phyloP scores from a whole-genome alignment of 2,113 vertebrate genomes.

The Mastomys natalensis region DNA sequence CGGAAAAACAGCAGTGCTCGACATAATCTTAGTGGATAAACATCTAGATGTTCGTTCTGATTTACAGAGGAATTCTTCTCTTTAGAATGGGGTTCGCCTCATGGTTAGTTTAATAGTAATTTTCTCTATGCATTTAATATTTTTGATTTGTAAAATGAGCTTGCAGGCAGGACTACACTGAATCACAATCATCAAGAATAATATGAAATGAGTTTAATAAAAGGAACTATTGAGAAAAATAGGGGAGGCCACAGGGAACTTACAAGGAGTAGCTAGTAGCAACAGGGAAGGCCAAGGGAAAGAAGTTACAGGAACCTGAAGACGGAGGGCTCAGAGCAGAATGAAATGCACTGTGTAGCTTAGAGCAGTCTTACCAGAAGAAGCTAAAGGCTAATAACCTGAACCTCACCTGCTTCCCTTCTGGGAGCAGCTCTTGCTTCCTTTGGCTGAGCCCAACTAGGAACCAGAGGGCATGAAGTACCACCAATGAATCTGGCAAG shows the following conservation, averaged over 20 bases:
- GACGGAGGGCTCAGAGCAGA: not conserved
- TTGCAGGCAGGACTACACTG: not conserved
- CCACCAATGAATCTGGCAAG: not conserved
- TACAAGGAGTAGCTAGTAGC: not conserved
- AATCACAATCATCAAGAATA: not conserved
- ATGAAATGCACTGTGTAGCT: not conserved
- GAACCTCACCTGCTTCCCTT: not conserved
- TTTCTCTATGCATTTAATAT: constrained; percentile 21
- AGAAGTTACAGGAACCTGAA: not conserved
- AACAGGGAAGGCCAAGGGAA: not conserved
- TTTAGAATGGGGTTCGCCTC: constrained; percentile 12
- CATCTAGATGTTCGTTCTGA: not conserved
- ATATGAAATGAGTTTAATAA: constrained; percentile 1
- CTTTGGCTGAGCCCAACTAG: not conserved
- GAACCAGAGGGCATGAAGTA: constrained; percentile 31
- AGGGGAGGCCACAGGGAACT: not conserved
- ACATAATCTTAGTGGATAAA: not conserved
- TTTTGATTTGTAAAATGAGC: constrained; percentile 52
- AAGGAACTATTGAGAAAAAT: constrained; percentile 7
- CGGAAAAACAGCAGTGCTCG: constrained; percentile 3
- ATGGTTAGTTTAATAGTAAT: constrained; percentile 10
- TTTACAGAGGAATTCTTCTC: constrained; percentile 40
- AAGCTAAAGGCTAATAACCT: not conserved
- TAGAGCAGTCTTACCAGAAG: not conserved
- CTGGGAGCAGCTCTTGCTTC: not conserved